A percentile compares a stretch with the other conserved stretches of the same genome.
Conservation (phyloP, 2,113 vertebrate genomes). For the Nematolebias whitei region DNA sequence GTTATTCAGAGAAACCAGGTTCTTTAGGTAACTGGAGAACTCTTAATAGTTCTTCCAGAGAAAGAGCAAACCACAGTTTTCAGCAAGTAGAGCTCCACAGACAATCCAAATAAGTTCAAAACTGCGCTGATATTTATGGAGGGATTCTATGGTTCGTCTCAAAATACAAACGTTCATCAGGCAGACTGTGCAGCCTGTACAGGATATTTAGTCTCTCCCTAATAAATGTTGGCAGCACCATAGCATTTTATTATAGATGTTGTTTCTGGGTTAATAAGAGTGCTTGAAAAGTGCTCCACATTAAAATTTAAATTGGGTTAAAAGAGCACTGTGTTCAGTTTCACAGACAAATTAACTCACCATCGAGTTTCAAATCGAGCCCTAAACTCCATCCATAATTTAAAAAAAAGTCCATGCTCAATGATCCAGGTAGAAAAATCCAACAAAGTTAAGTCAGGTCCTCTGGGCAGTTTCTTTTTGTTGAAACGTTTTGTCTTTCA, state of each 20-base stretch:
- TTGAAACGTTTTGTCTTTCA: too few species aligned
- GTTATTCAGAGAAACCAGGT: constrained; percentile 18
- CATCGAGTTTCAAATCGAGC: neutral
- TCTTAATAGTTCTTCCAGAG: constrained; percentile 29
- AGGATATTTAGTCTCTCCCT: neutral
- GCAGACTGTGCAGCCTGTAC: neutral
- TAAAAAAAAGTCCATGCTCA: too few species aligned
- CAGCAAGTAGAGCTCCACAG: neutral
- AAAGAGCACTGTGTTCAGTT: too few species aligned
- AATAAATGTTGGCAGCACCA: too few species aligned
- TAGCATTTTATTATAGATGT: too few species aligned
- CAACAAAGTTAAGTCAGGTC: too few species aligned
- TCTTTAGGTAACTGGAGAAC: constrained; percentile 17
- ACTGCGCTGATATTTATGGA: constrained; percentile 18
- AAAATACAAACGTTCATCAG: neutral
- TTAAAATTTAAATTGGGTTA: neutral
- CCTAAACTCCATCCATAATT: too few species aligned
- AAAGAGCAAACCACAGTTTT: constrained; percentile 7
- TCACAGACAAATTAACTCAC: neutral
- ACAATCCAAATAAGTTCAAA: constrained; percentile 3
- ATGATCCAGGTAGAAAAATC: too few species aligned
- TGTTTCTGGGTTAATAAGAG: too few species aligned
- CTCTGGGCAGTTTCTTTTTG: too few species aligned
- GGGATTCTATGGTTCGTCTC: neutral
- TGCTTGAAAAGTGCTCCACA: neutral